Base-by-base conservation (phyloP, 2,888 invertebrate genomes). In the Drosophila kuntzei region DNA sequence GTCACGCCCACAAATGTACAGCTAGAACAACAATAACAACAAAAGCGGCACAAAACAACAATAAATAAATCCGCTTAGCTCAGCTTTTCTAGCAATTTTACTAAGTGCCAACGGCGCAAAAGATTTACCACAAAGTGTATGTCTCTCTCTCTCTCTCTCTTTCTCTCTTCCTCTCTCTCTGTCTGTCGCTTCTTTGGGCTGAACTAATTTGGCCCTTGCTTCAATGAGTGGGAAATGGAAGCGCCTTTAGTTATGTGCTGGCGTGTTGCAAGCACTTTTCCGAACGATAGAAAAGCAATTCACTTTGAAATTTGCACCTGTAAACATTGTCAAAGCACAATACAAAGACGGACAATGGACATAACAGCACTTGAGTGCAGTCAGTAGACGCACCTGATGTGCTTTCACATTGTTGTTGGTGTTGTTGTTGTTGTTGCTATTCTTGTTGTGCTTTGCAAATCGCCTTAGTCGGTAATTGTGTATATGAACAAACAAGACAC, bases 231-330 rank as follows among this genome's bases (percentile, higher is more conserved):
- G 22, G n/a, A 64, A 68, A 59, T 61, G 36, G 53, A 51, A 77
- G 63, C 55, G 39, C 27, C 68, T 71, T 76, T 78, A 84, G 74
- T 81, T 84, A 54, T 65, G 51, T 65, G 58, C 66, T 71, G 72
- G 87, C 80, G 82, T 82, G 77, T 57, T 88, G 82, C 84, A 81
- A 87, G 82, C 85, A 87, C 89, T 87, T 89, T 87, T 87, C 85
- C 89, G 55, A 87, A 68, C 87, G 87, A 87, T 87, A 89, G 87
- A 87, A 87, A 87, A 87, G 82, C 89, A 89, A 87, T 87, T 87
- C 88, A 87, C 87, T 89, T 87, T 85, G 85, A 89, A 87, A 85
- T 87, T 87, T 87, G 89, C 87, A 87, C 87, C 89, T 89, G 87
- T 75, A 87, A 85, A 85, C 89, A 85, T 85, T 85, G 87, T 85